Conservation (phyloP, 2,888 invertebrate genomes). For the Teleogryllus oceanicus region DNA sequence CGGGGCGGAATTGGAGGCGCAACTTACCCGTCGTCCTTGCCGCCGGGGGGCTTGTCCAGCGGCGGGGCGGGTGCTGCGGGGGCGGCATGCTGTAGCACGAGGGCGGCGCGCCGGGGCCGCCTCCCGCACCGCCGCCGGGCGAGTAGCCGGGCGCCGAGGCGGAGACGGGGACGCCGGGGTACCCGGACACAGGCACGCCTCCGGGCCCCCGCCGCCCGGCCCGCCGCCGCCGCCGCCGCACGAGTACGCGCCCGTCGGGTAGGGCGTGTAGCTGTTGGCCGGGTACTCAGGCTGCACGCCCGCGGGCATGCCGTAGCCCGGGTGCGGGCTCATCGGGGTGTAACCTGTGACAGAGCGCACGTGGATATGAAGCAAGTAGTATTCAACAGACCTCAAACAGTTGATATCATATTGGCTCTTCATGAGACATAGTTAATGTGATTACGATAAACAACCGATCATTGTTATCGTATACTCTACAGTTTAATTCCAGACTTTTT, state of each 20-base stretch:
- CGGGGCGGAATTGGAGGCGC: background rate
- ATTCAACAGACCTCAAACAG: too few relatives aligned
- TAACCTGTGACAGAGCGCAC: slow-evolving; percentile 58
- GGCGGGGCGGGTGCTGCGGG: slow-evolving; percentile 69
- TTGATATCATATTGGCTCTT: too few relatives aligned
- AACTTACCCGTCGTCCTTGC: slow-evolving; percentile 68
- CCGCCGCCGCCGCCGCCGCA: slow-evolving; percentile 50
- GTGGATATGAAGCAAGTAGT: too few relatives aligned
- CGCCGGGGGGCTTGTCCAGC: slow-evolving; percentile 63
- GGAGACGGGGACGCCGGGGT: slow-evolving; percentile 43
- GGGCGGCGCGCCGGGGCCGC: slow-evolving; percentile 38
- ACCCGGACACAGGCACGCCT: slow-evolving; percentile 41
- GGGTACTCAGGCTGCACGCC: slow-evolving; percentile 72
- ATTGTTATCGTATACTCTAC: too few relatives aligned
- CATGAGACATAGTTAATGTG: too few relatives aligned
- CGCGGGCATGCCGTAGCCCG: slow-evolving; percentile 71
- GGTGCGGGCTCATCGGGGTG: slow-evolving; percentile 79
- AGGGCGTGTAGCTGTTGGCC: slow-evolving; percentile 66
- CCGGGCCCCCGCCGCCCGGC: slow-evolving; percentile 38
- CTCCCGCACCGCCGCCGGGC: slow-evolving; percentile 47
- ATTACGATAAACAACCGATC: too few relatives aligned
- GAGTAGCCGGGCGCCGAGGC: slow-evolving; percentile 58
- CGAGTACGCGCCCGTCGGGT: slow-evolving; percentile 62
- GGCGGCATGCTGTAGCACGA: slow-evolving; percentile 87
- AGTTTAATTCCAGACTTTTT: too few relatives aligned